Evolutionary conservation across 2,888 invertebrate genomes (phyloP), one percentile per base, ranked within the genome.

Genomic region (Temnothorax rugatulus): DNA sequence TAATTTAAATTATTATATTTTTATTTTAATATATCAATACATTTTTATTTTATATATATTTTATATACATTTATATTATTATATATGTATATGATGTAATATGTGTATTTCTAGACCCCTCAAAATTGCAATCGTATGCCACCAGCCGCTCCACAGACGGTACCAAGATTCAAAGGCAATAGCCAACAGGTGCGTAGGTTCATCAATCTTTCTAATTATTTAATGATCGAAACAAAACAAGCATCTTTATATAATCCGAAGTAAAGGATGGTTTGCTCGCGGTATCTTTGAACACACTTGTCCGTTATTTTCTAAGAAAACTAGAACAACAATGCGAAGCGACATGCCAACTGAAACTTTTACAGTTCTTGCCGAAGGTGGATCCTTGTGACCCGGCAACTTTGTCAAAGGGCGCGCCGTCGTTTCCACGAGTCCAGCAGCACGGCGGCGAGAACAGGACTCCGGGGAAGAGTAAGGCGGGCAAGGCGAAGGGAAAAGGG

Each of bases 331-430:
- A 61, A 38, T 73, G 18, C 25, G 2, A 61, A 21, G 11, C 34
- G 15, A 50, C 34, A 69, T 54, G 44, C 13, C 13, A 21, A 64
- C 21, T 21, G 29, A 75, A 83, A 77, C 63, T 21, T 84, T 87
- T 75, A 7, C 82, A 94, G 93, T 86, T 88, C 34, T 76, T 89
- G 21, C 86, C 91, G 18, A 93, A 93, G 15, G 85, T 92, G 21
- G 94, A 94, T 89, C 93, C 93, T 5, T 91, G 92, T 59, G 93
- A 94, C 85, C 93, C 93, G 9, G 86, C 82, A 44, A 86, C 77
- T 47, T 77, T 87, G 7, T 86, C 87, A 57, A 86, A 82, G 38
- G 61, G 41, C 69, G 87, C 54, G 7, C 15, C 71, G 1, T n/a
- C 76, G 13, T 38, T 61, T 25, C 50, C 73, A 25, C 84, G 76